A percentile compares a stretch with the other conserved stretches of the same genome.
These are phyloP conservation scores for Ctenopoma multispine DNA, from an alignment of 2,797 vertebrate genomes.

Conservation along the genomic window DNA sequence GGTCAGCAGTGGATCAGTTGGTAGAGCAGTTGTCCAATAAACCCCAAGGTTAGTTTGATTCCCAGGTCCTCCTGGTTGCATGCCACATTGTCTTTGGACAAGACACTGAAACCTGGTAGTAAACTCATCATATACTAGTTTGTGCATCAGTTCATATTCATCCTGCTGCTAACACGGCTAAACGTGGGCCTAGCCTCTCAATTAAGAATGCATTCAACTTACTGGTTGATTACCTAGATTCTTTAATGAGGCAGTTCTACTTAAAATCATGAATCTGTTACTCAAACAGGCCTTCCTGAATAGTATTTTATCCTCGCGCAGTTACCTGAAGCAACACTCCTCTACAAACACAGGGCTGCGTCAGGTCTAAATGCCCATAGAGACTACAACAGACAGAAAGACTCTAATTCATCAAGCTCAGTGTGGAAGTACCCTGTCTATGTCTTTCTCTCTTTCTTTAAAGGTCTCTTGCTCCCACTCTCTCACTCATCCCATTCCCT, in stretches of 20 bases:
- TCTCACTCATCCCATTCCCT: constrained; percentile 1
- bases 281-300: constrained; percentile 10
- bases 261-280: neutral
- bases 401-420: constrained; percentile 15
- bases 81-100: too few species aligned
- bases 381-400: constrained; percentile 9
- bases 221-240: too few species aligned
- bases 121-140: too few species aligned
- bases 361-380: neutral
- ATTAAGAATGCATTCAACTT: too few species aligned
- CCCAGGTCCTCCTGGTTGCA: too few species aligned
- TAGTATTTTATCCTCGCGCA: constrained; percentile 1
- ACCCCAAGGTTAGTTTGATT: too few species aligned
- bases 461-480: neutral
- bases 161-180: neutral
- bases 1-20: too few species aligned
- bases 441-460: neutral
- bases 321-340: constrained; percentile 9
- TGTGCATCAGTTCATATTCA: too few species aligned
- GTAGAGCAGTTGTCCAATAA: too few species aligned
- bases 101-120: too few species aligned
- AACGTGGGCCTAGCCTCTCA: too few species aligned
- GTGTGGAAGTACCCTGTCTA: neutral
- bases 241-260: neutral
- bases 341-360: neutral